phyloP scores from a whole-genome alignment of 2,113 vertebrate species.

The Mustela lutreola region DNA sequence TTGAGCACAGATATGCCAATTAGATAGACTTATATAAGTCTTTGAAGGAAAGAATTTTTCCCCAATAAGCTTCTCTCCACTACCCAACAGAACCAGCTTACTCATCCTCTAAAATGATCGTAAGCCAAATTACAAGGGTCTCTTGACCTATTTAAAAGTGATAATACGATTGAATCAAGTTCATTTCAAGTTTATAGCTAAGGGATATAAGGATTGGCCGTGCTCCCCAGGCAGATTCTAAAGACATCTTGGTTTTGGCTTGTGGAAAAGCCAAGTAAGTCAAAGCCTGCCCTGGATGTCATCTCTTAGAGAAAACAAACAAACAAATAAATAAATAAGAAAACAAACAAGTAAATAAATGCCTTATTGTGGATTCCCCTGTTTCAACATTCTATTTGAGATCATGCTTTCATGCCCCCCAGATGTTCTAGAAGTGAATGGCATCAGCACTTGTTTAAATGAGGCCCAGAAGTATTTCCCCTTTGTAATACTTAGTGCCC shows the following conservation, averaged over 20 bases:
- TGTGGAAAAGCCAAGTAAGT: neutral
- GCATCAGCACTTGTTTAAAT: neutral
- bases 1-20: constrained; percentile 59
- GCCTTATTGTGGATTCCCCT: neutral
- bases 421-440: neutral
- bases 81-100: constrained; percentile 64
- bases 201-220: neutral
- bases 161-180: constrained; percentile 72
- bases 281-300: neutral
- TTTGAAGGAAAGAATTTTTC: neutral
- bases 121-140: constrained; percentile 49
- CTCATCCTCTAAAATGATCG: constrained; percentile 54
- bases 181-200: constrained; percentile 69
- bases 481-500: constrained; percentile 14
- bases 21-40: constrained; percentile 33
- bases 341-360: too few species aligned
- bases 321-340: neutral
- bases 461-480: constrained; percentile 37
- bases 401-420: neutral
- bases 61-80: constrained; percentile 68
- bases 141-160: constrained; percentile 68
- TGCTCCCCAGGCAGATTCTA: constrained; percentile 32
- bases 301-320: neutral
- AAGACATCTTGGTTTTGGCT: neutral
- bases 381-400: neutral